A percentile compares a stretch with the other conserved stretches of the same genome.
These are phyloP conservation scores for Zosterops pallidus DNA, from an alignment of 2,113 vertebrate genomes.

Conservation along the genomic window DNA sequence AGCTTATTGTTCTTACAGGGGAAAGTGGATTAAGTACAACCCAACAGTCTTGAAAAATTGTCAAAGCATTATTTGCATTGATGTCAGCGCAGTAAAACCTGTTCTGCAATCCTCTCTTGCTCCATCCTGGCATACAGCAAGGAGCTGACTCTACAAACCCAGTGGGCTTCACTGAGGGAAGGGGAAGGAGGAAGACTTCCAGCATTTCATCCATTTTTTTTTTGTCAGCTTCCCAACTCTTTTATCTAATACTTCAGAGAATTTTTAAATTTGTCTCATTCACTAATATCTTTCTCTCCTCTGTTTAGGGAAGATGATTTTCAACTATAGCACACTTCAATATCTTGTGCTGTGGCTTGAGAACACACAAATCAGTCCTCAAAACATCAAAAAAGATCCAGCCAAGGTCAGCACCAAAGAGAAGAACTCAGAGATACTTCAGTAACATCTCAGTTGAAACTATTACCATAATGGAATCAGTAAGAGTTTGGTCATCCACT, in stretches of 20 bases:
- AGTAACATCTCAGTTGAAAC: background rate
- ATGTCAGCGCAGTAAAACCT: background rate
- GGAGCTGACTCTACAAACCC: background rate
- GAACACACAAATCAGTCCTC: background rate
- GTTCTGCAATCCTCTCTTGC: background rate
- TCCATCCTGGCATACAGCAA: background rate
- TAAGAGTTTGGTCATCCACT: background rate
- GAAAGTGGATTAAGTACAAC: background rate
- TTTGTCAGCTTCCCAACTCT: background rate
- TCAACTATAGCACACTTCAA: background rate
- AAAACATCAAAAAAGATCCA: background rate
- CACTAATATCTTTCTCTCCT: background rate
- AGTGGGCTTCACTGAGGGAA: background rate
- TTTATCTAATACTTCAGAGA: background rate
- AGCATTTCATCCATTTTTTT: background rate
- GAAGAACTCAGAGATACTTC: background rate
- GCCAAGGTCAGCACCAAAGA: background rate
- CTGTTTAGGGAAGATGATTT: background rate
- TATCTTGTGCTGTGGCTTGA: background rate
- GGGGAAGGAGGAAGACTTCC: background rate
- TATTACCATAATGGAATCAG: background rate
- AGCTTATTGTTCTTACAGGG: background rate
- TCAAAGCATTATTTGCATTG: too few relatives aligned
- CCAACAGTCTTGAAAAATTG: background rate
- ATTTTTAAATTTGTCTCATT: background rate